These are phyloP conservation scores for Menura novaehollandiae DNA, from an alignment of 2,113 vertebrate species.

Conservation along the genomic window DNA sequence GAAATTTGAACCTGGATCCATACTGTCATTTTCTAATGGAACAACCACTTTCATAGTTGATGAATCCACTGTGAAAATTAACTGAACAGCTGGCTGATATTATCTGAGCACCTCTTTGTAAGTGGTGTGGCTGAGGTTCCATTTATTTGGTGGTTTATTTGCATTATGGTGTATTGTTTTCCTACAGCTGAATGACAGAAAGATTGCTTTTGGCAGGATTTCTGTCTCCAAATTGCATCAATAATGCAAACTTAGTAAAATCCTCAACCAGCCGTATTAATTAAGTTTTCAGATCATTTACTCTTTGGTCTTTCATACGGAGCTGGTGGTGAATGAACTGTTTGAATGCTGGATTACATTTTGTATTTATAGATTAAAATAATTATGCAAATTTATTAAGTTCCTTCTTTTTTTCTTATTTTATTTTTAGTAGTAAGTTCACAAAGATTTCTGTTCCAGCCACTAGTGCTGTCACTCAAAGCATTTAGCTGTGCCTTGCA, in stretches of 20 bases:
- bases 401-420: not conserved
- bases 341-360: constrained; percentile 15
- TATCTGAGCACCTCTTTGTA: not conserved
- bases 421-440: not conserved
- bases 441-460: not conserved
- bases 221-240: constrained; percentile 1
- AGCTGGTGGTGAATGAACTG: not conserved
- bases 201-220: not conserved
- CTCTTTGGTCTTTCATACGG: not conserved
- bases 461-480: not conserved
- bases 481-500: not conserved
- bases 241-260: constrained; percentile 22
- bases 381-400: not conserved
- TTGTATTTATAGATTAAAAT: constrained; percentile 39
- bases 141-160: not conserved
- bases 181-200: not conserved
- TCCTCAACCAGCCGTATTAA: not conserved
- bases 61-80: not conserved
- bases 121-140: not conserved
- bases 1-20: not conserved
- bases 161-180: not conserved
- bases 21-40: not conserved
- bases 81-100: not conserved
- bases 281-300: not conserved
- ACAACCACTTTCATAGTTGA: not conserved